Percentiles rank a stretch among this genome's conserved stretches.
phyloP scores from a whole-genome alignment of 1,140 invertebrate genomes.

The Olivierus martensii region DNA sequence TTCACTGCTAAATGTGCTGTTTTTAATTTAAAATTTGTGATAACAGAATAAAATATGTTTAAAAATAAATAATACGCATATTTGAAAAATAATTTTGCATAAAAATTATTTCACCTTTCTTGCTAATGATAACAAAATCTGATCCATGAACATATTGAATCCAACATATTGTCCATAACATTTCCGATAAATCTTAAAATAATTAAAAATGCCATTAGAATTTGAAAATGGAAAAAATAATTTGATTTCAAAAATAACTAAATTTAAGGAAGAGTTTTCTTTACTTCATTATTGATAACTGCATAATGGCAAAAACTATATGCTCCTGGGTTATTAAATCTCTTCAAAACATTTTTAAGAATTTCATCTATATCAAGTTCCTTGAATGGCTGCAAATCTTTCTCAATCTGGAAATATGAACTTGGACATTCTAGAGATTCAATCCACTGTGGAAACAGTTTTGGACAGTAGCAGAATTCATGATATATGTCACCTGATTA shows the following conservation, averaged over 20 bases:
- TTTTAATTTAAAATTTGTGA: too few relatives aligned
- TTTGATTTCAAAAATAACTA: constrained; percentile 17
- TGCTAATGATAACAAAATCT: constrained; percentile 63
- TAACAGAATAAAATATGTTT: too few relatives aligned
- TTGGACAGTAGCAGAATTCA: constrained; percentile 74
- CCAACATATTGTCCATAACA: constrained; percentile 88
- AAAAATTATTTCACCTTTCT: constrained; percentile 46
- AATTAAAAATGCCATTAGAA: too few relatives aligned
- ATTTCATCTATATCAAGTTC: constrained; percentile 54
- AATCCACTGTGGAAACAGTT: constrained; percentile 49
- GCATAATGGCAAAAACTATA: constrained; percentile 84
- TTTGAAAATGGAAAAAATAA: too few relatives aligned
- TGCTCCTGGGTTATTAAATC: constrained; percentile 54
- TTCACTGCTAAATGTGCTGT: too few relatives aligned
- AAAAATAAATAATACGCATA: too few relatives aligned
- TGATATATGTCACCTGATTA: constrained; percentile 42
- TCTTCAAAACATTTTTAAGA: constrained; percentile 43
- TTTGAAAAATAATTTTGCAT: too few relatives aligned
- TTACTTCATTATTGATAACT: constrained; percentile 63
- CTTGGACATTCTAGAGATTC: constrained; percentile 4
- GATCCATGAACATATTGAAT: constrained; percentile 91
- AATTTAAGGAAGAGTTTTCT: constrained; percentile 9
- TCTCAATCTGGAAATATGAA: constrained; percentile 51
- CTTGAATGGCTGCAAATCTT: constrained; percentile 57
- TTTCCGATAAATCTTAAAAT: constrained; percentile 43